These are phyloP conservation scores for Apostichopus californicus DNA, from an alignment of 35 echinoderm and acorn worm species.

Conservation along the genomic window DNA sequence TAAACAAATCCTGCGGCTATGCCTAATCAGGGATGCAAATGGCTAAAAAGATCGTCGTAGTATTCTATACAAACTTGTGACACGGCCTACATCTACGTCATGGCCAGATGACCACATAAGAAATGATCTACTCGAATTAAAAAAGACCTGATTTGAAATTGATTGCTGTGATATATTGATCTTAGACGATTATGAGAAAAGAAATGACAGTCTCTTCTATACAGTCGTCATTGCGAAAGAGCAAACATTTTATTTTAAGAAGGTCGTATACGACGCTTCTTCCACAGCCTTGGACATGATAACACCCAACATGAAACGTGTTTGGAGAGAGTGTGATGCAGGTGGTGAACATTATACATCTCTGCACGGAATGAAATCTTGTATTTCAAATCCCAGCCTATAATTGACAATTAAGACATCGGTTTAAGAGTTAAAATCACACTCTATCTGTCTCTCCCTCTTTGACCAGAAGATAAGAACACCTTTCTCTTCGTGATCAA, in stretches of 20 bases:
- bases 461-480: no score
- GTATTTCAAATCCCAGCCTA: no score
- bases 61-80: constrained; percentile 1
- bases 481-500: no score
- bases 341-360: neutral
- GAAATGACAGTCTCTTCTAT: no score
- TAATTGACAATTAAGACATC: no score
- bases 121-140: neutral
- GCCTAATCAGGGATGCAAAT: constrained; percentile 15
- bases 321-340: neutral
- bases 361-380: neutral
- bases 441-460: no score
- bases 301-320: neutral
- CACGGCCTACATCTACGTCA: constrained; percentile 31
- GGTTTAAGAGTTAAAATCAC: no score
- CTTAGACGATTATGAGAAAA: neutral
- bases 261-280: neutral
- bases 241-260: neutral
- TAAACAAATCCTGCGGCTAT: constrained; percentile 28
- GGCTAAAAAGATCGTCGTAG: neutral
- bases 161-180: constrained; percentile 19
- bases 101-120: constrained; percentile 4
- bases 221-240: neutral
- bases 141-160: constrained; percentile 12
- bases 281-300: neutral